Evolutionary conservation across 2,797 vertebrate species (phyloP).

Genomic region (Pygocentrus nattereri): DNA sequence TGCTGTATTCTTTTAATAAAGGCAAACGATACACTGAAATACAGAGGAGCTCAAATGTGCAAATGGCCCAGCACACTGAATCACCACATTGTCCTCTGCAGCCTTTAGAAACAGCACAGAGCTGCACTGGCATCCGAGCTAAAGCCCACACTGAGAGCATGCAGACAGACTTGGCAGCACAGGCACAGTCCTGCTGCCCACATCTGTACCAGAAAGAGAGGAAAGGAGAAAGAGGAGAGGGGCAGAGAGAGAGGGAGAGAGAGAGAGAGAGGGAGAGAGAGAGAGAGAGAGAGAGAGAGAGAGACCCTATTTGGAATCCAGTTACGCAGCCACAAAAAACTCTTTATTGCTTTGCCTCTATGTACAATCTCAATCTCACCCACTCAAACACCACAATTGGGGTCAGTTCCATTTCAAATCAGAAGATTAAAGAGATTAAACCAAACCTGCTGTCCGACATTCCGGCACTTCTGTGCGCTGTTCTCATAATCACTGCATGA

Average conservation of each 20-base stretch:
- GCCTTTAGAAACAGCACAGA: conserved; percentile 26
- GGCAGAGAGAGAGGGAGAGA: not conserved
- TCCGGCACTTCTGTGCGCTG: not conserved
- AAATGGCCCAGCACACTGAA: conserved; percentile 22
- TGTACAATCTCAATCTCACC: not conserved
- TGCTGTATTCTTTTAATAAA: not conserved
- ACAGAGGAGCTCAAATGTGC: conserved; percentile 2
- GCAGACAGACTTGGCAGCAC: conserved; percentile 43
- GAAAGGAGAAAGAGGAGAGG: not conserved
- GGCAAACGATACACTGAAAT: not conserved
- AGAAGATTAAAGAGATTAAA: conserved; percentile 17
- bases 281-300: not conserved
- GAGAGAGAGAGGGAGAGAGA: no score
- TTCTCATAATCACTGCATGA: not conserved
- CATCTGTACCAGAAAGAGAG: conserved; percentile 44
- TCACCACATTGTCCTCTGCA: conserved; percentile 46
- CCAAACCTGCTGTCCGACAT: conserved; percentile 1
- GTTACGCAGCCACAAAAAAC: not conserved
- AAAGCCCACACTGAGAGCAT: conserved; percentile 48
- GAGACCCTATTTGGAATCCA: not conserved
- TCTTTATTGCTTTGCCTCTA: not conserved
- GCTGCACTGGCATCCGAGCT: conserved; percentile 30
- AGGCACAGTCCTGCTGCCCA: conserved; percentile 45
- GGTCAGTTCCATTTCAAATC: conserved; percentile 17
- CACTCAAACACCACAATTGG: conserved; percentile 4